These are phyloP conservation scores for Manis javanica DNA, from an alignment of 2,797 vertebrate species.

Conservation along the genomic window DNA sequence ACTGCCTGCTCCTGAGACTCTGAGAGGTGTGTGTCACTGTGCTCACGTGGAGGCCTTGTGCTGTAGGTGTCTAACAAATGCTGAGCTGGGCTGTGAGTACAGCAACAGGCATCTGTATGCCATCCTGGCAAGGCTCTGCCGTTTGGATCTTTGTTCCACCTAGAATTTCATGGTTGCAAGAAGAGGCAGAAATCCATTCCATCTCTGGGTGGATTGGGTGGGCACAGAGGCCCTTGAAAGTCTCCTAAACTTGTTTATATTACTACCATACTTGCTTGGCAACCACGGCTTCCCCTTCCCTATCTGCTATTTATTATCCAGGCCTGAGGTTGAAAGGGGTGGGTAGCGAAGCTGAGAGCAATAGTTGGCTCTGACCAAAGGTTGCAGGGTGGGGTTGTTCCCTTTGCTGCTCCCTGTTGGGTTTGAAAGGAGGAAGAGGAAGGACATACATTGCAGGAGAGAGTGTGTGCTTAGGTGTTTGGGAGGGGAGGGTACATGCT, in stretches of 20 bases:
- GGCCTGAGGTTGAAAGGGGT: neutral
- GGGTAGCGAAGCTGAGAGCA: neutral
- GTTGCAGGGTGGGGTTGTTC: slow-evolving; percentile 51
- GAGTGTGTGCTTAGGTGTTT: neutral
- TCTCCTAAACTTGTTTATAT: neutral
- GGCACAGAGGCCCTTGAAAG: neutral
- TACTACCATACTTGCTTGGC: neutral
- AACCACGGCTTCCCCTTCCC: neutral
- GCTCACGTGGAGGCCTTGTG: neutral
- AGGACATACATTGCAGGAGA: neutral
- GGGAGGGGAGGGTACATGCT: neutral
- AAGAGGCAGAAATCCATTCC: slow-evolving; percentile 25
- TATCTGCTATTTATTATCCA: neutral
- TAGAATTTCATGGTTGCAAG: neutral
- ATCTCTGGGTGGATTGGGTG: neutral
- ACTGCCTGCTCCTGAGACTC: neutral
- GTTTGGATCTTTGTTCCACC: neutral
- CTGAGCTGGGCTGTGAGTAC: neutral
- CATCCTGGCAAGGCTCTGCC: neutral
- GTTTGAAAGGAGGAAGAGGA: slow-evolving; percentile 45
- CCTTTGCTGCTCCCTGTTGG: neutral
- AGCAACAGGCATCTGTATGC: neutral
- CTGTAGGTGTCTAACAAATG: neutral
- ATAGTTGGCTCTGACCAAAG: slow-evolving; percentile 34
- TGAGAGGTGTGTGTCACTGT: neutral